These are phyloP conservation scores for Hydroisotoma schaefferi DNA, from an alignment of 2,888 invertebrate genomes.

Conservation along the genomic window DNA sequence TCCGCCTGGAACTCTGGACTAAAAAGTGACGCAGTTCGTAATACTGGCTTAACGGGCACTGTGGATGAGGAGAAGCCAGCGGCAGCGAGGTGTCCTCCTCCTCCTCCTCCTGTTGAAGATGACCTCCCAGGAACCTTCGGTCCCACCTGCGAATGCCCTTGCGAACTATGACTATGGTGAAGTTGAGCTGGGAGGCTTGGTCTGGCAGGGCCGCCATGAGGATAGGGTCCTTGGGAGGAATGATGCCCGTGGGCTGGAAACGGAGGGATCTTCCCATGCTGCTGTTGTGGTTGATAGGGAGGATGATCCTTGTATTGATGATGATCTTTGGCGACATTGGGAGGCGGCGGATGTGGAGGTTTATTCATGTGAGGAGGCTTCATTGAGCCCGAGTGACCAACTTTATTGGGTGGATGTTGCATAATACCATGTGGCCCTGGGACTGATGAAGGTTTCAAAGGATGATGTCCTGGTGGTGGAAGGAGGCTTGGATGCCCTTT, in stretches of 20 bases:
- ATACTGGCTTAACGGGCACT: conserved; percentile 5
- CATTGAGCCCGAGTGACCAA: neutral
- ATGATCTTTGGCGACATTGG: neutral
- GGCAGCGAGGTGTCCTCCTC: too few species aligned
- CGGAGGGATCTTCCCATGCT: conserved; percentile 26
- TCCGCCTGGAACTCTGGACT: conserved; percentile 30
- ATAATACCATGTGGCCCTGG: neutral
- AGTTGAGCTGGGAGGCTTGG: conserved; percentile 3
- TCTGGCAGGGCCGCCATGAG: conserved; percentile 15
- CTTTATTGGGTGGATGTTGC: neutral
- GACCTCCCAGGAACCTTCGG: neutral
- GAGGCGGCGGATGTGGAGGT: conserved; percentile 22
- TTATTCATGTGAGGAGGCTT: conserved; percentile 12
- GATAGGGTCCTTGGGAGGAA: conserved; percentile 25
- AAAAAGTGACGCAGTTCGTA: conserved; percentile 26
- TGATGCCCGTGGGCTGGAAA: conserved; percentile 28
- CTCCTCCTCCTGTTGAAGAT: too few species aligned
- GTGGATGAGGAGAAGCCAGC: too few species aligned
- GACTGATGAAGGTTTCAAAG: conserved; percentile 1
- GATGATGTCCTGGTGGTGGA: conserved; percentile 19
- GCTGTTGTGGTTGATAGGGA: conserved; percentile 19
- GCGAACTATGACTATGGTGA: conserved; percentile 28
- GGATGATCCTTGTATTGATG: conserved; percentile 29
- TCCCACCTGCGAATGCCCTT: neutral
- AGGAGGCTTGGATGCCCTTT: conserved; percentile 15